Evolutionary conservation across 2,888 invertebrate genomes (phyloP), one percentile per base, ranked within the genome.

Genomic region (Anthoptus insignis): DNA sequence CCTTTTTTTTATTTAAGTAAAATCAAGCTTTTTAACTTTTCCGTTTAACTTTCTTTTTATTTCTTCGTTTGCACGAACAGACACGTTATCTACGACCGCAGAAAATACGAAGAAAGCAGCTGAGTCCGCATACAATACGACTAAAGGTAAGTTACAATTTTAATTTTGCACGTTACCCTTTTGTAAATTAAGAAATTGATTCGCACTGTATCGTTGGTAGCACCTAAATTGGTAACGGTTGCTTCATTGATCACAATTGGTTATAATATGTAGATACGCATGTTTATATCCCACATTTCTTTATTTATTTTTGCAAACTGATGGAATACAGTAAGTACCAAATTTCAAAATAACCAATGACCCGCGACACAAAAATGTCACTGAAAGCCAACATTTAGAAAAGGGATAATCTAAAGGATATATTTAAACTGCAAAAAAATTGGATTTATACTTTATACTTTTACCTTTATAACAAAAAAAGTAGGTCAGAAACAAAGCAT

Each of bases 21-120:
- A 45, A 27, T 53, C 58, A 37, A 57, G 50, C 27, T 54, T 61
- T 53, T 42, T 47, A 16, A 52, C 52, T 32, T 56, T 50, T 65
- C 47, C 52, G 16, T 56, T 64, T 66, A 60, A 49, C 39, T 57
- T 65, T 63, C 58, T 60, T 57, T 67, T 67, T 27, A 42, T 42
- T 69, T 73, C 70, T 65, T 32, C 65, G 66, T 73, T 72, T 50
- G 58, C 71, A 66, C 70, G 72, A 72, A 37, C 90, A 91, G 91
- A 92, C 78, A 89, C 91, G 68, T 63, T 91, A 67, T 82, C 89
- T 34, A 85, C 88, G 16, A 87, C 91, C 61, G 84, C 82, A 69
- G 91, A 91, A 73, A 91, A 86, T 71, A 88, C 93, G 65, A 93
- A 89, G 80, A 93, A 89, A 69, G 87, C 90, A 9, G 91, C 94